Conservation (phyloP, 2,888 invertebrate genomes). For the Hermodice carunculata region DNA sequence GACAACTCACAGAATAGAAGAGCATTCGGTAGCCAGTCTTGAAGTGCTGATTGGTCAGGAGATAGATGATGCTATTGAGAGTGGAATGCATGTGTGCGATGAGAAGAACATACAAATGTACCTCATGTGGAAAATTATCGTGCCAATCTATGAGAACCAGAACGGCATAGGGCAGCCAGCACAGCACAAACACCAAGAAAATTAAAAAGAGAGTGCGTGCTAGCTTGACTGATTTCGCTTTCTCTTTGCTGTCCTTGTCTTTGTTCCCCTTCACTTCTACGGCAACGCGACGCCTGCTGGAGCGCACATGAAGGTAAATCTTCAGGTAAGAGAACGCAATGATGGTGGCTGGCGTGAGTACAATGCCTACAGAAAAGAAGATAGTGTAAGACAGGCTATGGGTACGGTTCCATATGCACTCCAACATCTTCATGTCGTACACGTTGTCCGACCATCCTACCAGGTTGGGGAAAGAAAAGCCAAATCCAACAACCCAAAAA, state of each 20-base stretch:
- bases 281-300: slow-evolving; percentile 23
- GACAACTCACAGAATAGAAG: no score
- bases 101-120: slow-evolving; percentile 20
- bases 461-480: slow-evolving; percentile 44
- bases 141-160: slow-evolving; percentile 12
- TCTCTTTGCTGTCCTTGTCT: neutral
- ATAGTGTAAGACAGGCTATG: slow-evolving; percentile 49
- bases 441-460: slow-evolving; percentile 48
- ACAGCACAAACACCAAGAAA: slow-evolving; percentile 18
- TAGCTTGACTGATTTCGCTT: neutral
- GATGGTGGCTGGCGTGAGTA: slow-evolving; percentile 49
- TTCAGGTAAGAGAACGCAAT: slow-evolving; percentile 45
- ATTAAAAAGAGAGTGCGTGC: slow-evolving; percentile 22
- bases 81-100: slow-evolving; percentile 26
- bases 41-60: slow-evolving; percentile 17
- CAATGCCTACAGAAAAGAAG: slow-evolving; percentile 46
- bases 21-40: slow-evolving; percentile 13
- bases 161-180: slow-evolving; percentile 21
- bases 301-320: slow-evolving; percentile 39
- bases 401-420: slow-evolving; percentile 56
- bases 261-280: neutral
- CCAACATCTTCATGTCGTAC: slow-evolving; percentile 49
- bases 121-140: slow-evolving; percentile 3
- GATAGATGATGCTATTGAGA: slow-evolving; percentile 14
- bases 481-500: slow-evolving; percentile 43